phyloP scores from a whole-genome alignment of 2,797 vertebrate genomes.

The Tinamus major region DNA sequence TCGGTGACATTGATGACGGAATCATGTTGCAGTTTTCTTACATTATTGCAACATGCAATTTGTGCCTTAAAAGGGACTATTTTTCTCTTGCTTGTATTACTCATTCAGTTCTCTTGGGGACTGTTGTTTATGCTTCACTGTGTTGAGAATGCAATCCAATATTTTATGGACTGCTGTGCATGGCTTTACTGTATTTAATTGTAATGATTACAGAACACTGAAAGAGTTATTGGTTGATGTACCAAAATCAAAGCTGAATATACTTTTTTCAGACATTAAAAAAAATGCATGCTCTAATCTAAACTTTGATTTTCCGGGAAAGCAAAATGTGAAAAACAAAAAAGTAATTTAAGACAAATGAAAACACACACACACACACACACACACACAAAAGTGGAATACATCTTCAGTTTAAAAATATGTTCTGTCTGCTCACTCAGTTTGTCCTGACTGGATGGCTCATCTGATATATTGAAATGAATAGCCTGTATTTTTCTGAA shows the following conservation, averaged over 20 bases:
- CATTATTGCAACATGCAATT: neutral
- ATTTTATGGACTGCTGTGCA: slow-evolving; percentile 4
- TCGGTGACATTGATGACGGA: neutral
- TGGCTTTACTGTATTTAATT: slow-evolving; percentile 10
- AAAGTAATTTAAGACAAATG: neutral
- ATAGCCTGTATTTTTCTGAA: neutral
- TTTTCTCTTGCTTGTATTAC: slow-evolving; percentile 5
- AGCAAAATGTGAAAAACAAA: neutral
- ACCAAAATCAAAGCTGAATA: neutral
- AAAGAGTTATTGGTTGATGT: neutral
- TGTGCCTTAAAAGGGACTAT: neutral
- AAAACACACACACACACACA: neutral
- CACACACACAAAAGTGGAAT: neutral
- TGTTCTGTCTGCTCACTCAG: neutral
- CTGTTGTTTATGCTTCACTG: neutral
- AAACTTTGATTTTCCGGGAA: neutral
- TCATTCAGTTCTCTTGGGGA: neutral
- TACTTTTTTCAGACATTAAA: neutral
- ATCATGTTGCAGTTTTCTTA: neutral
- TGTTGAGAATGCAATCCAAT: neutral
- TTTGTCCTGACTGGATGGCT: neutral
- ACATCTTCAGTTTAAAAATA: neutral
- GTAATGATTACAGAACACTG: neutral
- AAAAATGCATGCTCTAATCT: neutral
- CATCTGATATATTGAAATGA: neutral